These are phyloP conservation scores for Nomada hirtipes DNA, from an alignment of 2,888 invertebrate species.

Conservation along the genomic window DNA sequence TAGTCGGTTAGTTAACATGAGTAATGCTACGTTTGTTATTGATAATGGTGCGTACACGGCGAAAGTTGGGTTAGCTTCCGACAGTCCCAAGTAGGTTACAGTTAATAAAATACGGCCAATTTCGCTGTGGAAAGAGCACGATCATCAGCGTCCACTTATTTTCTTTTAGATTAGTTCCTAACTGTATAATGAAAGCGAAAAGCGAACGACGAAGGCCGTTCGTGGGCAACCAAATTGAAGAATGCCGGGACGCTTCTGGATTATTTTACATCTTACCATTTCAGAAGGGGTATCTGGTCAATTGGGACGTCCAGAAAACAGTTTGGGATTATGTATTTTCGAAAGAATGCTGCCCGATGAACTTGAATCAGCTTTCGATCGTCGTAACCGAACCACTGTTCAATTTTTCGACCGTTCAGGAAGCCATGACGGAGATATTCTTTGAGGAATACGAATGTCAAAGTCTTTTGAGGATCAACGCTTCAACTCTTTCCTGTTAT, in stretches of 20 bases:
- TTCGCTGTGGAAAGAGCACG: not conserved
- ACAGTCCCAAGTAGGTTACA: slow-evolving; percentile 87
- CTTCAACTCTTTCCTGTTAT: slow-evolving; percentile 92
- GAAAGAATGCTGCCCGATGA: slow-evolving; percentile 92
- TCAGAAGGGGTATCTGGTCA: slow-evolving; percentile 97
- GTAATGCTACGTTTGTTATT: slow-evolving; percentile 87
- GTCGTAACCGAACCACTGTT: slow-evolving; percentile 97
- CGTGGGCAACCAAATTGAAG: slow-evolving; percentile 97
- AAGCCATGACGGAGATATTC: slow-evolving; percentile 97
- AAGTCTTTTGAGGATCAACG: slow-evolving; percentile 91
- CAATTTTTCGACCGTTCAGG: slow-evolving; percentile 96
- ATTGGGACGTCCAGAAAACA: slow-evolving; percentile 98
- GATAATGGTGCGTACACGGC: slow-evolving; percentile 96
- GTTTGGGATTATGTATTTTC: slow-evolving; percentile 98
- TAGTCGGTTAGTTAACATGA: slow-evolving; percentile 73
- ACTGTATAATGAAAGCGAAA: slow-evolving; percentile 99
- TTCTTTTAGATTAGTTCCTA: slow-evolving; percentile 90
- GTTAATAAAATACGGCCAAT: not conserved
- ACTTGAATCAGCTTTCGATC: slow-evolving; percentile 91
- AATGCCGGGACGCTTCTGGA: slow-evolving; percentile 97
- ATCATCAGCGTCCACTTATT: not conserved
- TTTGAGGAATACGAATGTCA: slow-evolving; percentile 99
- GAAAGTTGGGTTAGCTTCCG: slow-evolving; percentile 93
- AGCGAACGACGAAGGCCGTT: slow-evolving; percentile 97
- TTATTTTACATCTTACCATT: slow-evolving; percentile 97